phyloP scores from a whole-genome alignment of 2,888 invertebrate species.

The Globia sparganii region DNA sequence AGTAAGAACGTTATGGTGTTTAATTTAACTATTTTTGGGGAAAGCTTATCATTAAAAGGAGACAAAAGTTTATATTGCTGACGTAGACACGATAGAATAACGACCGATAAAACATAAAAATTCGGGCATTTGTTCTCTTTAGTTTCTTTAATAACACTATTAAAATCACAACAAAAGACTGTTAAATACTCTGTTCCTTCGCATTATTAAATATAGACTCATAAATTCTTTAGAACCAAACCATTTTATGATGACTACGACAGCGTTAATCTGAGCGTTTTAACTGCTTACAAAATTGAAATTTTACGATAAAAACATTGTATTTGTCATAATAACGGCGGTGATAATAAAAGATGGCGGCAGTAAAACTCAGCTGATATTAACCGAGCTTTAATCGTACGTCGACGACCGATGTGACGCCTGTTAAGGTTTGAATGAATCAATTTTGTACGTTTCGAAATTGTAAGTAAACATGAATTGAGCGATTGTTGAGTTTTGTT shows the following conservation, averaged over 20 bases:
- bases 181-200: slow-evolving; percentile 33
- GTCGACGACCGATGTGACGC: slow-evolving; percentile 21
- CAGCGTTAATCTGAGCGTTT: slow-evolving; percentile 58
- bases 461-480: not conserved
- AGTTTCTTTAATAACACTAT: slow-evolving; percentile 33
- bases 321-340: slow-evolving; percentile 56
- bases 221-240: slow-evolving; percentile 49
- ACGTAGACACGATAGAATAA: not conserved
- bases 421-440: slow-evolving; percentile 9
- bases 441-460: not conserved
- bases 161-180: slow-evolving; percentile 36
- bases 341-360: slow-evolving; percentile 55
- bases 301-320: slow-evolving; percentile 62
- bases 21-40: not conserved
- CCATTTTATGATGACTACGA: slow-evolving; percentile 53
- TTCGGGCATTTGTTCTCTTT: not conserved
- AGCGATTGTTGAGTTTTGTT: not conserved
- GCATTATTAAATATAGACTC: slow-evolving; percentile 37
- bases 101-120: slow-evolving; percentile 7
- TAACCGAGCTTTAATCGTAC: slow-evolving; percentile 49
- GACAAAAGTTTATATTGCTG: not conserved
- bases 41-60: not conserved
- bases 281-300: slow-evolving; percentile 62
- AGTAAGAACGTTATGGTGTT: not conserved
- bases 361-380: slow-evolving; percentile 61